Conservation (phyloP, 2,113 vertebrate genomes). For the Gracilinanus agilis region DNA sequence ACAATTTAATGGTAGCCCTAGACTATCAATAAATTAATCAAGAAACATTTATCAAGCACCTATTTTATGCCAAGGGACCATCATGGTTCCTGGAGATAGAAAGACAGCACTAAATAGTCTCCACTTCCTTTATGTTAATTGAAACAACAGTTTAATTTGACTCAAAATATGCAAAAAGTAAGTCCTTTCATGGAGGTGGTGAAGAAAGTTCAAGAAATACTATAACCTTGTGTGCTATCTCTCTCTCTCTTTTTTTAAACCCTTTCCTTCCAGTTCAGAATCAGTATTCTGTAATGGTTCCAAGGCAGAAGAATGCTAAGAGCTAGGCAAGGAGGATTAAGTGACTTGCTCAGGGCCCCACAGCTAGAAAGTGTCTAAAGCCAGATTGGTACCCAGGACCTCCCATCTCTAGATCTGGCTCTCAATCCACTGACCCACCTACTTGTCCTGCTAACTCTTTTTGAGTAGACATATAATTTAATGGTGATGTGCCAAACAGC, state of each 20-base stretch:
- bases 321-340: too few species aligned
- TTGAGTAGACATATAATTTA: neutral
- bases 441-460: too few species aligned
- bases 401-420: too few species aligned
- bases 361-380: too few species aligned
- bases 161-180: neutral
- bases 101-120: neutral
- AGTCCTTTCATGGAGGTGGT: neutral
- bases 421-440: too few species aligned
- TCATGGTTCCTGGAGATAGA: neutral
- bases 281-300: too few species aligned
- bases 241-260: too few species aligned
- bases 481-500: neutral
- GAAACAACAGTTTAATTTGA: neutral
- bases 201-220: neutral
- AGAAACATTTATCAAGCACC: neutral
- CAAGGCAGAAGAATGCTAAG: too few species aligned
- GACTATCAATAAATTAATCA: neutral
- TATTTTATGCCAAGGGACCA: neutral
- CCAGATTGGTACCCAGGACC: too few species aligned
- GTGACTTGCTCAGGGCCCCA: too few species aligned
- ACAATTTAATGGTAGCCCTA: neutral
- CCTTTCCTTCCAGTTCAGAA: too few species aligned
- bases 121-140: neutral
- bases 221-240: neutral